Evolutionary conservation across 2,797 vertebrate species (phyloP), one percentile per base, ranked within the genome.

Genomic region (Leptoclinus maculatus): DNA sequence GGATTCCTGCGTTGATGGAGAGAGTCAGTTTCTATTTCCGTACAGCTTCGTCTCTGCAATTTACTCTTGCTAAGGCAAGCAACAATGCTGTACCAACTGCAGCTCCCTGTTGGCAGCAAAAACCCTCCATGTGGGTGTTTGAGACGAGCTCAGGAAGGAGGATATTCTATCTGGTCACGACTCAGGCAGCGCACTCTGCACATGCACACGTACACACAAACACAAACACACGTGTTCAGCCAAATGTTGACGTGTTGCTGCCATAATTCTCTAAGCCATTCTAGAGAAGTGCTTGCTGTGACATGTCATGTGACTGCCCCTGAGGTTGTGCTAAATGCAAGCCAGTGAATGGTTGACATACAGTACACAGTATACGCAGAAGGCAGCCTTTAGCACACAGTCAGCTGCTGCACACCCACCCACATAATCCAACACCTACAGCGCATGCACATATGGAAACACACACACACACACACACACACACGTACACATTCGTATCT

Each of bases 81-180:
- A 51, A 7, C 27, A 69, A 53, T 4, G 3, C 5, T 27, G 53
- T 27, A 45, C 29, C 56, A 9, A 69, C 65, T 59, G 80, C 77
- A 73, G 79, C 60, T 80, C 60, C 49, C 78, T 71, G 17, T 66
- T 49, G 51, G 74, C 75, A 76, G 71, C 69, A 75, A 70, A 62
- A 73, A 77, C 63, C 49, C 65, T 81, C 51, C 32, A 70, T 79
- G 89, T 89, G 89, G 85, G 89, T 84, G 86, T 83, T 79, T 39
- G 83, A 78, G 85, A 76, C 41, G 13, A 77, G 83, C 88, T 79
- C 62, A 60, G 67, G 81, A 76, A 71, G 68, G 82, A 84, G 83
- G 63, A 80, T 74, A 39, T 79, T 83, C 79, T 38, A 9, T 88
- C 77, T 83, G 73, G 92, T 93, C 92, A 92, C 90, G 89, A 92